Base-by-base conservation (phyloP, 1,140 invertebrate genomes). In the Harlomillsia oculata region DNA sequence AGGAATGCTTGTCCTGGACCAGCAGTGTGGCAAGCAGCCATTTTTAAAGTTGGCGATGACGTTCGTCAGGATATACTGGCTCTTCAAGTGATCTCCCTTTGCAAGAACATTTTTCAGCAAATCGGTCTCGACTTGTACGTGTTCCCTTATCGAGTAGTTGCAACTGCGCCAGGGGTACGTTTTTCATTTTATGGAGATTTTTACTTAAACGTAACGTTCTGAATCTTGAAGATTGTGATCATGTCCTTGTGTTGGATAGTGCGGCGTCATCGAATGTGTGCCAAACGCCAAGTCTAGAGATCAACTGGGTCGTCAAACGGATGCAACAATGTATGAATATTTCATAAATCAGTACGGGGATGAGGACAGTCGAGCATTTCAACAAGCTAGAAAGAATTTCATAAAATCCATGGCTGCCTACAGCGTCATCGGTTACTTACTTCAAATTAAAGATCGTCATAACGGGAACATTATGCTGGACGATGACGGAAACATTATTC, bases 391-490 rank as follows among this genome's bases (percentile, higher is more conserved):
- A 23, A 77, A 90, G 21, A 98, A 97, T 73, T 99, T 99, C 72
- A 84, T 99, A 1, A 86, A 89, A 56, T 97, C 94, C 3, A 99
- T 99, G 97, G 97, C 97, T 0, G 95, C 94, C 0, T 99, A 99
- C 75, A 97, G 92, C 67, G 87, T 99, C 0, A 83, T 99, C 37
- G 92, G 92, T 0, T 99, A 94, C 74, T 74, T 99, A 13, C 75
- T 99, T 18, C 97, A 99, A 74, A 97, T 99, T 65, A 99, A 99
- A 73, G 97, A 99, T 73, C 75, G 97, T 43, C 97, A 99, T 70
- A 99, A 99, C 76, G 97, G 97, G 11, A 99, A 99, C 72, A 97
- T 99, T 37, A 99, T 99, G 96, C 76, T 99, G 44, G 95, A 99
- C 67, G 85, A 79, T 3, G 85, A 92, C 60, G 97, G 97, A 11